Evolutionary conservation across 2,888 invertebrate species (phyloP).

Genomic region (Cosmia pyralina): DNA sequence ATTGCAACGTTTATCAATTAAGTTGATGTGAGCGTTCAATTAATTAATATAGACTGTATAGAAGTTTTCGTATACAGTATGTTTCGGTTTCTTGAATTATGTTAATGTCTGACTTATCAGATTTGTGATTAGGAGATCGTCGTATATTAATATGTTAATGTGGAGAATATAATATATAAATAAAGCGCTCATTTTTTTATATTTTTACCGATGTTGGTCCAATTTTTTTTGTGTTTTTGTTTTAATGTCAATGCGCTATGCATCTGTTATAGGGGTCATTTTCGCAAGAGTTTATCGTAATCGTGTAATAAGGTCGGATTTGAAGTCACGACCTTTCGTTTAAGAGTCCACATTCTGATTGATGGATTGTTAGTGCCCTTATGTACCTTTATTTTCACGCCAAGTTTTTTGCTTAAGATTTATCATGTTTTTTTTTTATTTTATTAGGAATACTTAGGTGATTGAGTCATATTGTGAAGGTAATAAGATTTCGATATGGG

Average conservation of each 20-base stretch:
- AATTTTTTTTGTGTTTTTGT: conserved; percentile 22
- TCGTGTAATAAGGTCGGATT: conserved; percentile 34
- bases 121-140: conserved; percentile 52
- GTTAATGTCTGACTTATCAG: conserved; percentile 59
- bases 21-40: conserved; percentile 57
- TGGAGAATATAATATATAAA: conserved; percentile 30
- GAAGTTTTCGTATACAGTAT: conserved; percentile 49
- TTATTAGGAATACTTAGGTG: background rate
- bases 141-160: conserved; percentile 56
- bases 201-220: conserved; percentile 40
- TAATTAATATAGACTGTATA: conserved; percentile 62
- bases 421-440: background rate
- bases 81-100: conserved; percentile 57
- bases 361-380: conserved; percentile 33
- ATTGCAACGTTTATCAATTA: conserved; percentile 57
- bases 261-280: conserved; percentile 7
- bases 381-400: conserved; percentile 60
- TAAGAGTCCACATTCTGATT: conserved; percentile 44
- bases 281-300: conserved; percentile 28
- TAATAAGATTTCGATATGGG: background rate
- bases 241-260: conserved; percentile 3
- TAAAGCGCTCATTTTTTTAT: conserved; percentile 45
- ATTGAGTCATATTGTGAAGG: background rate
- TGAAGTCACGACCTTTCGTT: conserved; percentile 52
- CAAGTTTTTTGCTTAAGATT: conserved; percentile 18